These are phyloP conservation scores for Marasmarcha lunaedactyla DNA, from an alignment of 2,888 invertebrate species.

Conservation along the genomic window DNA sequence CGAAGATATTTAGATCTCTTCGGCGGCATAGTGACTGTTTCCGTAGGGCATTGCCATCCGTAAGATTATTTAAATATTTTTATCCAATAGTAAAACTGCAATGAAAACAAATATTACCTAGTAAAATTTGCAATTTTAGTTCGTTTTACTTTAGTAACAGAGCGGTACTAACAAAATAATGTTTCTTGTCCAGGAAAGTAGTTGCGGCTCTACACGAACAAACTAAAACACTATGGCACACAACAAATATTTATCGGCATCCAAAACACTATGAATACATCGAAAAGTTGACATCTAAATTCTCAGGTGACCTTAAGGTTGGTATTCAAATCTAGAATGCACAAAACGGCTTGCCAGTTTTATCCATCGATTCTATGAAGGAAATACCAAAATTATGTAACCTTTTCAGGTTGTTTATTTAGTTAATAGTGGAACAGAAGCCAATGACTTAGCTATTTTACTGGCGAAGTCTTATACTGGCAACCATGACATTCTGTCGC, in stretches of 20 bases:
- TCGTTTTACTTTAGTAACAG: too few relatives aligned
- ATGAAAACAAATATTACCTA: too few relatives aligned
- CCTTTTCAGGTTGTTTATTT: constrained; percentile 92
- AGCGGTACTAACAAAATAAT: too few relatives aligned
- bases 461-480: constrained; percentile 89
- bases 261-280: constrained; percentile 93
- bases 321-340: constrained; percentile 3
- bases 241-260: constrained; percentile 92
- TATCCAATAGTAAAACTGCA: too few relatives aligned
- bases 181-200: constrained; percentile 88
- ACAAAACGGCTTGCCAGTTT: too few relatives aligned
- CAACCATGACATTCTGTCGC: constrained; percentile 84
- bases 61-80: constrained; percentile 60
- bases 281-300: constrained; percentile 79
- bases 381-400: too few relatives aligned
- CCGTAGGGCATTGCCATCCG: constrained; percentile 98
- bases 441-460: constrained; percentile 93
- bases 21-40: constrained; percentile 96
- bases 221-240: constrained; percentile 87
- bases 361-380: too few relatives aligned
- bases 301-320: constrained; percentile 90
- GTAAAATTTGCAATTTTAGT: too few relatives aligned
- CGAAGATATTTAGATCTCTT: constrained; percentile 94
- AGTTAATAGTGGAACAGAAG: constrained; percentile 97
- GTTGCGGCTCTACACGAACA: constrained; percentile 84